Percentiles rank a stretch among this genome's conserved stretches.
Conservation (phyloP, 2,888 invertebrate genomes). For the Drosophila longiperda region DNA sequence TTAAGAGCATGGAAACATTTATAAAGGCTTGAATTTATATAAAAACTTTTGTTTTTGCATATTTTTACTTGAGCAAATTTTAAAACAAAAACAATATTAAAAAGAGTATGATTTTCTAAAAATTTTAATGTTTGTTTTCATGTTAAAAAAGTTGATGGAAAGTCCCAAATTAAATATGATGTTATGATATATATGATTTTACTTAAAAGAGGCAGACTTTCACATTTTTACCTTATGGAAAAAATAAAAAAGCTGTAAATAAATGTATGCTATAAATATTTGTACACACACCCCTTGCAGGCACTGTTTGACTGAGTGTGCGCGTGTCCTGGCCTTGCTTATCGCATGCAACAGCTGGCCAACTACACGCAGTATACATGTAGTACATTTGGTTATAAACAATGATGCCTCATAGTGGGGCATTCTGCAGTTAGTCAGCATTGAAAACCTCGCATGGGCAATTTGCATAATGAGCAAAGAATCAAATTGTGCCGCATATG, state of each 20-base stretch:
- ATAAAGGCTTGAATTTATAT: not conserved
- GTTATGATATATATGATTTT: not conserved
- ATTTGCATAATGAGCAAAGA: conserved; percentile 74
- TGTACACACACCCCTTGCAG: not conserved
- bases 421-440: conserved; percentile 39
- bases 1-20: not conserved
- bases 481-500: conserved; percentile 41
- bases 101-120: not conserved
- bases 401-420: conserved; percentile 39
- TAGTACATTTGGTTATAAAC: conserved; percentile 14
- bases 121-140: not conserved
- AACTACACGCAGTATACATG: conserved; percentile 40
- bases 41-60: not conserved
- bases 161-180: not conserved
- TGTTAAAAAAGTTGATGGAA: no score
- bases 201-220: not conserved
- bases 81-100: not conserved
- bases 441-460: conserved; percentile 63
- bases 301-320: conserved; percentile 20
- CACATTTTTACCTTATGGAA: not conserved
- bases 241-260: not conserved
- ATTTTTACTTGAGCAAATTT: not conserved
- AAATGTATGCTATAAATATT: not conserved
- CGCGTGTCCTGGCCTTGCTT: conserved; percentile 25
- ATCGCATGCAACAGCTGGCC: conserved; percentile 66